Base-by-base conservation (phyloP, 2,113 vertebrate species). In the Lagopus leucura region DNA sequence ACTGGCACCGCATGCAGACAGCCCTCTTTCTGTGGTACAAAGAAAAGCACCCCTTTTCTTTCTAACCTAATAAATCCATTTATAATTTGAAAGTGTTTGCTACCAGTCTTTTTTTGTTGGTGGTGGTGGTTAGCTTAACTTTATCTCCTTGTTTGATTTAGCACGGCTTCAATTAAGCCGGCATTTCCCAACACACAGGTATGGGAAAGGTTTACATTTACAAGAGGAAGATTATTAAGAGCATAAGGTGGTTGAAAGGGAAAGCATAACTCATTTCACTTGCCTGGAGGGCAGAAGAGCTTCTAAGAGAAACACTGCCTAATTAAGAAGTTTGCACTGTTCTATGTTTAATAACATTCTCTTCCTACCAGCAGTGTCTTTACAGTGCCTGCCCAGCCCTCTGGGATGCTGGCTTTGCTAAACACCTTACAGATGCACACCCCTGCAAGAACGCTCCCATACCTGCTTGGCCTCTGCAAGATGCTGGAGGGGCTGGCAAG, bases 1-100 rank as follows among this genome's bases (percentile, higher is more conserved):
- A 76, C 73, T 96, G 90, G 96, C 82, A 85, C 77, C 66, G 90
- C 80, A 92, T 92, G 89, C 89, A 88, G 95, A 91, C 83, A 81
- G 40, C 34, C 47, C 89, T 76, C 91, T 40, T 58, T 34, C 60
- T n/a, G 6, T 6, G 64, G 36, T 13, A 90, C 77, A 66, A 86
- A 94, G 81, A 42, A 74, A 92, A 66, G 20, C 28, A 38, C 71
- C 38, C 15, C 69, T 86, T 82, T 96, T 50, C 69, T 97, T 88
- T 84, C 60, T 24, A 90, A 84, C 11, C 52, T 85, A 94, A 97
- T 81, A 96, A 94, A 96, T 75, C 82, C 30, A 93, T 96, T 96
- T 94, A 91, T 90, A 95, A 95, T 96, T 97, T 96, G 89, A 88
- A 79, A 93, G 54, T 2, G 14, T 94, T 94, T 94, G 58, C 48